Base-by-base conservation (phyloP, 1,140 invertebrate species). In the Drosophila busckii region DNA sequence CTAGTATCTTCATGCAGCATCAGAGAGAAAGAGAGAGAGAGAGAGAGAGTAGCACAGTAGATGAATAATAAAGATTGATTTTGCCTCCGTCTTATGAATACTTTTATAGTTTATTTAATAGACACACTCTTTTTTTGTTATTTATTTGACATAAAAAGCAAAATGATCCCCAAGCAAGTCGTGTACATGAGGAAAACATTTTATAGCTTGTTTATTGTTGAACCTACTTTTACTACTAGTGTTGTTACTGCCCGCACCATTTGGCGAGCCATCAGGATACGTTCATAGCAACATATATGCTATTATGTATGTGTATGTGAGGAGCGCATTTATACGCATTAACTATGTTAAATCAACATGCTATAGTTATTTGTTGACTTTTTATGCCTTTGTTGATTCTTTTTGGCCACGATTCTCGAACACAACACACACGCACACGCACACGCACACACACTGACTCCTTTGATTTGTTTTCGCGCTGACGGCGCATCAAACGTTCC, bases 121-220 rank as follows among this genome's bases (percentile, higher is more conserved):
- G 23, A 25, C 31, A 6, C 13, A 42, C 35, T 54, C 25, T 20
- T 48, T 12, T 19, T 28, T 46, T 15, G 34, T 58, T 70, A 50
- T 70, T 70, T 76, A 62, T 70, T 78, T 56, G 45, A 41, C 53
- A 71, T 68, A 78, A 78, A 64, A 76, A 63, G 44, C 35, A 34
- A 42, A 22, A 20, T 44, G 26, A 45, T 49, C 25, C 56, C 23
- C 13, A 53, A 37, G 4, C 40, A 52, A 60, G 55, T 56, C 61
- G 26, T 63, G 46, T 55, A 50, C 50, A 67, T 44, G 54, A 38
- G 71, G 58, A 44, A 64, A 80, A 60, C 50, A 73, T 80, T 78
- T 78, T 68, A 78, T 73, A 54, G 54, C 59, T 80, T 78, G 68
- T 78, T 78, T 78, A 82, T 71, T 82, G 73, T 68, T 55, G 25